A percentile compares a stretch with the other conserved stretches of the same genome.
phyloP scores from a whole-genome alignment of 2,113 vertebrate species.

The Manacus vitellinus region DNA sequence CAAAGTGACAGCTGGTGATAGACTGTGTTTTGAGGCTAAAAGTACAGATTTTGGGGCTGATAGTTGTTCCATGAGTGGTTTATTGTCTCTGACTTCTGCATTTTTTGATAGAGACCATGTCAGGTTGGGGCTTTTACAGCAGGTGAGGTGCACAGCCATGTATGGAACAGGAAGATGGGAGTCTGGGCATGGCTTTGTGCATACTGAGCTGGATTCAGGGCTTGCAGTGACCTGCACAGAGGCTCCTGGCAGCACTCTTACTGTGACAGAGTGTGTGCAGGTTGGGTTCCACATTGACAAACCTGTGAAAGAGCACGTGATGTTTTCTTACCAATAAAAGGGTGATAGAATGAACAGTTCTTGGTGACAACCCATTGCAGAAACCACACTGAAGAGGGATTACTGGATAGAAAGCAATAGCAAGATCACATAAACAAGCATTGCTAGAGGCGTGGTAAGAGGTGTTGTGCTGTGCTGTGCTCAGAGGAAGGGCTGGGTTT shows the following conservation, averaged over 20 bases:
- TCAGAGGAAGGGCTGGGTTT: not conserved
- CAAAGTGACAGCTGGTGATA: not conserved
- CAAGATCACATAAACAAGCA: not conserved
- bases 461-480: not conserved
- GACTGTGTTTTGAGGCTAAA: not conserved
- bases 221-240: not conserved
- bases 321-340: not conserved
- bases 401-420: not conserved
- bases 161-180: not conserved
- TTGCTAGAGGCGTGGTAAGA: not conserved
- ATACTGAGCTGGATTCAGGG: not conserved
- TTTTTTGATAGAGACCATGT: not conserved
- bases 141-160: rapidly evolving
- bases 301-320: rapidly evolving
- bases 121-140: not conserved
- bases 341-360: not conserved
- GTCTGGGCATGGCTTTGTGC: not conserved
- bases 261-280: rapidly evolving
- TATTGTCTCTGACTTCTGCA: not conserved
- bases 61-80: not conserved
- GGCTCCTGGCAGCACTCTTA: rapidly evolving
- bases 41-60: not conserved
- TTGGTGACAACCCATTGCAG: rapidly evolving
- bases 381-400: not conserved
- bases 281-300: not conserved